phyloP scores from a whole-genome alignment of 1,140 invertebrate species.

The Cydia strobilella region DNA sequence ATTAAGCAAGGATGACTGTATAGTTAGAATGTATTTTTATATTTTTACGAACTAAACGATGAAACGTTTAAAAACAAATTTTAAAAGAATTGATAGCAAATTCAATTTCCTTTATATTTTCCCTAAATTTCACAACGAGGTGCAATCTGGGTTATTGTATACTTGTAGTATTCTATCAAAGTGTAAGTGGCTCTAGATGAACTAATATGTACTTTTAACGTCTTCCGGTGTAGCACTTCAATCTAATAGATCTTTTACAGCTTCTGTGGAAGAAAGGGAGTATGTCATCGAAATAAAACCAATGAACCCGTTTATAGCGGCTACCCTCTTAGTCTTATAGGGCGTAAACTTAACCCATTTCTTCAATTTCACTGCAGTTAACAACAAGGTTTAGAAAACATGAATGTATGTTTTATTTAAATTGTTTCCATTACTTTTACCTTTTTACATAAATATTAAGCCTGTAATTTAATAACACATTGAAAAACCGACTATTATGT shows the following conservation, averaged over 20 bases:
- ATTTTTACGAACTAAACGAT: no score
- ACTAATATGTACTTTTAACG: not conserved
- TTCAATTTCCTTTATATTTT: not conserved
- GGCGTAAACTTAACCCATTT: constrained; percentile 12
- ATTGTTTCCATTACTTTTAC: no score
- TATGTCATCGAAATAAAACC: constrained; percentile 26
- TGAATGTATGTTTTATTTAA: no score
- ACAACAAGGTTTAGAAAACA: not conserved
- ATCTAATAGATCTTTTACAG: constrained; percentile 27
- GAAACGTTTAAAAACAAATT: no score
- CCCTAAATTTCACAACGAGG: not conserved
- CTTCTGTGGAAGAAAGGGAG: constrained; percentile 3
- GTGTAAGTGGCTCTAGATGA: not conserved
- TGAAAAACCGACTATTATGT: no score
- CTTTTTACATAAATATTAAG: no score
- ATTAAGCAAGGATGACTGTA: no score
- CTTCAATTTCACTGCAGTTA: not conserved
- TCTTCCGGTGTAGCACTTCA: not conserved
- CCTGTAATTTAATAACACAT: no score
- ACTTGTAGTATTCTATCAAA: not conserved
- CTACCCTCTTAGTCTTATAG: constrained; percentile 17
- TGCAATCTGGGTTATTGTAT: not conserved
- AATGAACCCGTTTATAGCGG: constrained; percentile 26
- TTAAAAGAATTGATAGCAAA: no score
- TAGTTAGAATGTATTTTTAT: no score